Evolutionary conservation across 2,113 vertebrate species (phyloP), one percentile per base, ranked within the genome.

Genomic region (Vulpes vulpes): DNA sequence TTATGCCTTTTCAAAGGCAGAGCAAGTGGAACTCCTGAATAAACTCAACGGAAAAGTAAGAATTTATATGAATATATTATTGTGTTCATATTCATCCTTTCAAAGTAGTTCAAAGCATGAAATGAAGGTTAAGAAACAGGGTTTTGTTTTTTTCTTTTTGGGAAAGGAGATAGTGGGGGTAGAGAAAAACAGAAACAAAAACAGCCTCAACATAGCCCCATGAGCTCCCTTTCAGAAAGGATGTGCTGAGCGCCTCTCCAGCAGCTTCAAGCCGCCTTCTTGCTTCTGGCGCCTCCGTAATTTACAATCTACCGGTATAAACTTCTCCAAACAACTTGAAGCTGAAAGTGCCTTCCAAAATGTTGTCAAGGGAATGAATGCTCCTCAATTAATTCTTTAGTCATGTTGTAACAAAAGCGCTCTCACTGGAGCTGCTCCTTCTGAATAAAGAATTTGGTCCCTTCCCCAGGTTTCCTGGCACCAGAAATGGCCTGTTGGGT

Each of bases 351-450:
- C 88, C 94, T 74, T 97, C 88, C 84, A 96, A 64, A 95, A 64
- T n/a, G 93, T 94, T 93, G 87, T 89, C 95, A 91, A 51, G 97
- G 96, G 14, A 89, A 95, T 84, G 82, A 96, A 81, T 82, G 78
- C 93, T 78, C 74, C 95, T 60, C 92, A 67, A n/a, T 30, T 49
- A 76, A 89, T 87, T 60, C 96, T 94, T 73, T 51, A 90, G 96
- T 78, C 87, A 27, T 27, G 91, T 12, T 60, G 57, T n/a, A 59
- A 93, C 94, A 91, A 76, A 60, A 79, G 91, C 43, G 32, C 25
- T 43, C 95, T 97, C 96, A 35, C 32, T 82, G 82, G 82, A 91
- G 88, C 94, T 51, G 53, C 84, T 73, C 20, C 38, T 96, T 91
- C 74, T 94, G 89, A 97, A 93, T 64, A 84, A 78, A 96, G 89